Percentiles rank a stretch among this genome's conserved stretches.
Conservation (phyloP, 2,797 vertebrate genomes). For the Eulemur albifrons region DNA sequence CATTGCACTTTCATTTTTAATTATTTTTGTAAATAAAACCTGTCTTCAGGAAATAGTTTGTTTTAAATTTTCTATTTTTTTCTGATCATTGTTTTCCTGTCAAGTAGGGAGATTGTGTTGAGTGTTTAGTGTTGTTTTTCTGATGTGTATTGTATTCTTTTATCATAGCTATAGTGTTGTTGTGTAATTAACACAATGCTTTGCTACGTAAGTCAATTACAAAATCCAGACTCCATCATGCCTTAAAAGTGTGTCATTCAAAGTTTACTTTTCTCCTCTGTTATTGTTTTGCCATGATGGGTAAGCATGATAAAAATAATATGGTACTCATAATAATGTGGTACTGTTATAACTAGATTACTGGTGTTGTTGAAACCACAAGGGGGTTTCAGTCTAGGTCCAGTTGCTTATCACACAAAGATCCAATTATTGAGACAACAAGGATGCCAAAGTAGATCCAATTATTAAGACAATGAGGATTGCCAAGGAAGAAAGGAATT, state of each 20-base stretch:
- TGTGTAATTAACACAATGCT: background rate
- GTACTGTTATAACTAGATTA: background rate
- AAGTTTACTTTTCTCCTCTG: background rate
- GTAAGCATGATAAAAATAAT: background rate
- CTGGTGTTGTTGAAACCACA: no score
- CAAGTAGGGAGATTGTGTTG: background rate
- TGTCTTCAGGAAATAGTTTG: background rate
- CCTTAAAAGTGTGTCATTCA: background rate
- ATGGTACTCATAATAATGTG: background rate
- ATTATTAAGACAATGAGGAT: background rate
- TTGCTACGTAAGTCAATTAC: background rate
- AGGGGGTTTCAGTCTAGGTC: background rate
- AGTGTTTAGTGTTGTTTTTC: background rate
- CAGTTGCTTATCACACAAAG: background rate
- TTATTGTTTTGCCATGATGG: background rate
- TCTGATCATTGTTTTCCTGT: background rate
- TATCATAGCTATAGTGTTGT: background rate
- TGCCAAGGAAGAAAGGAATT: background rate
- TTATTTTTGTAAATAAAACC: conserved; percentile 14
- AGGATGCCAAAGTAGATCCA: background rate
- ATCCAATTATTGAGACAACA: background rate
- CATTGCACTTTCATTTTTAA: background rate
- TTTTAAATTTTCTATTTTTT: background rate
- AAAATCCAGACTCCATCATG: background rate
- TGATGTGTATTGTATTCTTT: background rate